Conservation (phyloP, 2,113 vertebrate species). For the Progne subis region DNA sequence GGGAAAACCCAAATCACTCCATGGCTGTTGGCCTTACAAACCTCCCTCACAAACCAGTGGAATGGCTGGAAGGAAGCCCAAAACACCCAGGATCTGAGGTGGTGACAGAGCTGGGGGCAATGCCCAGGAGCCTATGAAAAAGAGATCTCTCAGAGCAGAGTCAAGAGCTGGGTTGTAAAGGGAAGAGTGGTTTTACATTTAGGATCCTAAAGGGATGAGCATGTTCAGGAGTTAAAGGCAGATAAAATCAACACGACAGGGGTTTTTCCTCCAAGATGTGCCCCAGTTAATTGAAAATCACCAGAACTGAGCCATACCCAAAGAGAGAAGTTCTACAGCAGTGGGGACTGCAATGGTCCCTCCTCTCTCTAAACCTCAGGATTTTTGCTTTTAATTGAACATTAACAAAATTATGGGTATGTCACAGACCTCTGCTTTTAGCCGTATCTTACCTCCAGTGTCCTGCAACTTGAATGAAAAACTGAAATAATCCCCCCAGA, state of each 20-base stretch:
- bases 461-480: neutral
- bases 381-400: neutral
- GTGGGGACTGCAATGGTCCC: neutral
- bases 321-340: neutral
- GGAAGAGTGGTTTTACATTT: neutral
- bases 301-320: rapidly evolving
- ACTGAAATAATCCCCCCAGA: neutral
- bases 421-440: neutral
- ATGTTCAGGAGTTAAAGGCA: neutral
- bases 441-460: neutral
- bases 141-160: neutral
- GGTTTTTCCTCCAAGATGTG: neutral
- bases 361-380: neutral
- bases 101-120: neutral
- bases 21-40: rapidly evolving
- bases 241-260: neutral
- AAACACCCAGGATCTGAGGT: neutral
- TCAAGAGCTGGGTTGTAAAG: neutral
- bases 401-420: neutral
- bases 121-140: neutral
- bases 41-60: neutral
- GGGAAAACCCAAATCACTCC: neutral
- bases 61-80: neutral
- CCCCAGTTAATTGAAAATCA: neutral
- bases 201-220: neutral